Conservation (phyloP, 2,797 vertebrate species). For the Botia almorhae region DNA sequence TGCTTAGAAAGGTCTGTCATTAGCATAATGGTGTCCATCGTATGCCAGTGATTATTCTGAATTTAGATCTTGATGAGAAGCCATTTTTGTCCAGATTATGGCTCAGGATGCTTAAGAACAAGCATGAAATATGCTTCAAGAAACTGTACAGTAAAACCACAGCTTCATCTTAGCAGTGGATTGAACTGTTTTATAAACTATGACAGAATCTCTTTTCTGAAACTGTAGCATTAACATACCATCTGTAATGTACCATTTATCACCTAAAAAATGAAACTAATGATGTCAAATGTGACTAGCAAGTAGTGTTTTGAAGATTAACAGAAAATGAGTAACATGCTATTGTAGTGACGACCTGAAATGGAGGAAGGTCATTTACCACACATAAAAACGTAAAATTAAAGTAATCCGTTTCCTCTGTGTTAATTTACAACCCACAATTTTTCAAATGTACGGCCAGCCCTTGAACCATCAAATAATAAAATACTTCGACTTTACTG, state of each 20-base stretch:
- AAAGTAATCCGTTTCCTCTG: not conserved
- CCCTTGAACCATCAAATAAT: constrained; percentile 38
- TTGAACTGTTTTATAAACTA: not conserved
- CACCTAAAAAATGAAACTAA: not conserved
- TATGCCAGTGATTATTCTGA: constrained; percentile 32
- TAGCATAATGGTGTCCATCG: constrained; percentile 36
- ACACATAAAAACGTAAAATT: not conserved
- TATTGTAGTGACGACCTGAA: not conserved
- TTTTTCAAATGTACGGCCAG: constrained; percentile 24
- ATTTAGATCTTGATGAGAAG: constrained; percentile 37
- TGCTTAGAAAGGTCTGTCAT: constrained; percentile 41
- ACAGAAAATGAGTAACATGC: not conserved
- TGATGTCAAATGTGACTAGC: not conserved
- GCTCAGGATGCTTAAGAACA: not conserved
- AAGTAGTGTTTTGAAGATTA: not conserved
- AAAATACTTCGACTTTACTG: constrained; percentile 1
- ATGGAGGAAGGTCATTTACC: not conserved
- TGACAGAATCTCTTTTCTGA: not conserved
- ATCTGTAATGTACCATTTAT: not conserved
- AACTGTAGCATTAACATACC: not conserved
- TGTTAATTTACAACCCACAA: not conserved
- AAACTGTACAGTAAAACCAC: not conserved
- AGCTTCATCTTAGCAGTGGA: constrained; percentile 1
- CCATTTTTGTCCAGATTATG: constrained; percentile 28
- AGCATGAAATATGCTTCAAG: not conserved